A percentile compares a stretch with the other conserved stretches of the same genome.
Conservation (phyloP, 2,113 vertebrate genomes). For the Platichthys flesus region DNA sequence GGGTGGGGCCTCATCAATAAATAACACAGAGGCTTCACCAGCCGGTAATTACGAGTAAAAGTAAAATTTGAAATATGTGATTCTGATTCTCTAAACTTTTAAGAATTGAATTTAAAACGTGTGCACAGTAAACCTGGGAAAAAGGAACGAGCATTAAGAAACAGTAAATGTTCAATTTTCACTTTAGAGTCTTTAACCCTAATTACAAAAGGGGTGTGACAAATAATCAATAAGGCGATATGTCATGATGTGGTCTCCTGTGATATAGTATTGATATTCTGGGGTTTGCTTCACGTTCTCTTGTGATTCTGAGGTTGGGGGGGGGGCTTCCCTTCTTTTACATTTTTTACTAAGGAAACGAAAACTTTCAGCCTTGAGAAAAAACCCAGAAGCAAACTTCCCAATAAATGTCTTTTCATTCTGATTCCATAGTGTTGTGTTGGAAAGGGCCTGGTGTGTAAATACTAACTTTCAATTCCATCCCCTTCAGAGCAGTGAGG, state of each 20-base stretch:
- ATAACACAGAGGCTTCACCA: too few species aligned
- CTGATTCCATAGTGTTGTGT: too few species aligned
- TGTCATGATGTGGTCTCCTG: slow-evolving; percentile 25
- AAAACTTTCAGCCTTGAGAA: background rate
- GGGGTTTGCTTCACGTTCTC: background rate
- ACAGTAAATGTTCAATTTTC: slow-evolving; percentile 17
- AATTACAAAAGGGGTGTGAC: slow-evolving; percentile 33
- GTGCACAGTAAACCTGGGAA: background rate
- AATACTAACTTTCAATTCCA: too few species aligned
- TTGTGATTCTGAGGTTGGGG: background rate
- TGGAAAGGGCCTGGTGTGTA: too few species aligned
- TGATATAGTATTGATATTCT: slow-evolving; percentile 37
- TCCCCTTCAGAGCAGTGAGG: too few species aligned
- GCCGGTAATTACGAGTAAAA: background rate
- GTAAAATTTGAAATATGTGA: too few species aligned
- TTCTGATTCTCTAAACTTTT: background rate
- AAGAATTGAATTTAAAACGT: background rate
- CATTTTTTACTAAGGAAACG: background rate
- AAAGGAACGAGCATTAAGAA: background rate
- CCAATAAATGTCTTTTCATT: too few species aligned
- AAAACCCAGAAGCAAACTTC: background rate
- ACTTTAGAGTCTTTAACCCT: slow-evolving; percentile 27
- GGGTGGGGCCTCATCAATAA: too few species aligned
- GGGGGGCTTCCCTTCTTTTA: background rate
- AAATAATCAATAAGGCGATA: slow-evolving; percentile 40